Conservation (phyloP, 1,140 invertebrate species). For the Phenacoccus solenopsis region DNA sequence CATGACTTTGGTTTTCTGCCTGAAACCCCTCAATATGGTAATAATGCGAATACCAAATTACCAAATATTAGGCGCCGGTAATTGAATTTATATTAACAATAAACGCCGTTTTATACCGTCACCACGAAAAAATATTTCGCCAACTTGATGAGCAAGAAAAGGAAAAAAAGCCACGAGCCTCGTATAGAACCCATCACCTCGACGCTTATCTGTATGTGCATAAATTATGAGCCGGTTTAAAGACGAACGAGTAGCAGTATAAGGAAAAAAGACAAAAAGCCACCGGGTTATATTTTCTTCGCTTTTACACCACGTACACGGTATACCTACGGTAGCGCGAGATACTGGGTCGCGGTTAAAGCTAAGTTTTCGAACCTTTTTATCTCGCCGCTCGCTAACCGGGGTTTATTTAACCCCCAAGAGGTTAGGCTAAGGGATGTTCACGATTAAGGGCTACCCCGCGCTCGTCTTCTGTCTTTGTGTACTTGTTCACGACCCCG, state of each 20-base stretch:
- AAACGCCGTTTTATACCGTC: too few species aligned
- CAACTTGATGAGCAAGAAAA: too few species aligned
- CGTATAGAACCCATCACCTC: too few species aligned
- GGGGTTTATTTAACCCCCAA: constrained; percentile 1
- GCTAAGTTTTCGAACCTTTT: constrained; percentile 1
- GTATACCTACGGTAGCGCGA: too few species aligned
- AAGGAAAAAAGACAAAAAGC: background rate
- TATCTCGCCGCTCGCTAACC: background rate
- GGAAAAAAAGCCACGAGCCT: too few species aligned
- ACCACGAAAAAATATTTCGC: too few species aligned
- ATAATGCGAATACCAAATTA: background rate
- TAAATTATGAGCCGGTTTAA: too few species aligned
- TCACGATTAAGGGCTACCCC: background rate
- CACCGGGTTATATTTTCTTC: constrained; percentile 1
- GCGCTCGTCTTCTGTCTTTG: background rate
- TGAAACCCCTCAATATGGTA: background rate
- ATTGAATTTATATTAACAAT: too few species aligned
- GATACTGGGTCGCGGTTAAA: too few species aligned
- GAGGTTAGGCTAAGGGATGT: background rate
- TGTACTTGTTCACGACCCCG: background rate
- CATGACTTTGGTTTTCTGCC: too few species aligned
- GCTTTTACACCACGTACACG: background rate
- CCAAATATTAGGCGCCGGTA: too few species aligned
- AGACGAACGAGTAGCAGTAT: too few species aligned
- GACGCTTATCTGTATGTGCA: background rate